Evolutionary conservation across 2,888 invertebrate species (phyloP), one percentile per base, ranked within the genome.

Genomic region (Mesoligia furuncula): DNA sequence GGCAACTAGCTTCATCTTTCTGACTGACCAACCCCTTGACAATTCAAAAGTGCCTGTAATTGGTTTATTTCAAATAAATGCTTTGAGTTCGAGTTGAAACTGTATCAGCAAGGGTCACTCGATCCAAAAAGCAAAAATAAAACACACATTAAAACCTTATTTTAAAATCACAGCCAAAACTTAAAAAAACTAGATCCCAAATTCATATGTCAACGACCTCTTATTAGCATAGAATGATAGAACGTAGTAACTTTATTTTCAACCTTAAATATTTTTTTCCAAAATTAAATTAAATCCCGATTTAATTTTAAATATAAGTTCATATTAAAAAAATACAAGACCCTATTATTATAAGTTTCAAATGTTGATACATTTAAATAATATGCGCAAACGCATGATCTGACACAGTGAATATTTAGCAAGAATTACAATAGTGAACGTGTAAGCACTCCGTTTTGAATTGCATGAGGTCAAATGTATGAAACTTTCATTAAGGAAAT

Each of bases 281-380:
- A 17, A 31, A 68, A 51, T 68, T 11, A n/a, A 24, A 51, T 24
- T 27, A 27, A 39, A 59, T 20, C 8, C 3, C 1, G 2, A 15
- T 42, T 42, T 24, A 11, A 45, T 45, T 31, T 31, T 24, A 31
- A 45, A n/a, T 31, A 24, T 20, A 0, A 20, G 7, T 9, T 13
- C 27, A 13, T 42, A 3, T 66, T 31, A 7, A 45, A 73, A 62
- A 62, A 70, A 8, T 51, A 70, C 83, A 73, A 57, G 4, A 61
- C 84, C 84, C 83, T 86, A 85, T 59, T 65, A 78, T 36, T 62
- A 54, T 62, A 45, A 24, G 9, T 64, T 75, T 59, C 57, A 74
- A 68, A 84, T 77, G 71, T 71, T 83, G 83, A 89, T 85, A 73
- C 82, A 89, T 89, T 85, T 81, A 87, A 76, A 76, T 87, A 71